Evolutionary conservation across 2,113 vertebrate species (phyloP).

Genomic region (Platysteira castanea): DNA sequence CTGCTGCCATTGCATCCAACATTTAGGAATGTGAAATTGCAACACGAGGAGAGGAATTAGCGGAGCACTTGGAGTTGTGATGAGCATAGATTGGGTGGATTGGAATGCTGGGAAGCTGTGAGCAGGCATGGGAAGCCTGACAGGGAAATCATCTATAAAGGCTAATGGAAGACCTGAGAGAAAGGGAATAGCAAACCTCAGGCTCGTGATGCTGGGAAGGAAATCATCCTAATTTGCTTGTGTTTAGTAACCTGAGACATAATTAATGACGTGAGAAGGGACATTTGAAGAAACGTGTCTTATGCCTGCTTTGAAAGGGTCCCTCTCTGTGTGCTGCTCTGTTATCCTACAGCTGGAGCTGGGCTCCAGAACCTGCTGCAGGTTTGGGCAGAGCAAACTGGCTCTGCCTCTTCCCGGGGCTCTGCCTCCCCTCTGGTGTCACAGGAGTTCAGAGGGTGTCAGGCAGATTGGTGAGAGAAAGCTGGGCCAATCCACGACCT

Average conservation of each 20-base stretch:
- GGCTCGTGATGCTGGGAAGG: not conserved
- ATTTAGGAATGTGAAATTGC: not conserved
- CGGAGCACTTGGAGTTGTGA: not conserved
- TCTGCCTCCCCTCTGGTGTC: not conserved
- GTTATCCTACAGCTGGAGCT: rapidly evolving
- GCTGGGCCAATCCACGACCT: not conserved
- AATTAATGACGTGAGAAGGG: not conserved
- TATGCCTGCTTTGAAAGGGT: not conserved
- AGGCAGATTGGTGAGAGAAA: not conserved
- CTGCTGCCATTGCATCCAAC: not conserved
- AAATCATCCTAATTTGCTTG: not conserved
- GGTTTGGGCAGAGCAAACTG: not conserved
- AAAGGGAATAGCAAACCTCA: not conserved
- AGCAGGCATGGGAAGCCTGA: not conserved
- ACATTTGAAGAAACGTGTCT: not conserved
- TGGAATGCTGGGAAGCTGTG: not conserved
- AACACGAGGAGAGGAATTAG: not conserved
- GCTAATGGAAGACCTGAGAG: not conserved
- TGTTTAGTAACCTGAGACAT: not conserved
- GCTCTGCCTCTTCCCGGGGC: rapidly evolving
- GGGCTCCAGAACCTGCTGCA: not conserved
- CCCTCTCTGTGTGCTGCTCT: rapidly evolving
- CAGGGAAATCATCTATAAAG: not conserved
- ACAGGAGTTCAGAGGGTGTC: not conserved
- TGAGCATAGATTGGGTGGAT: not conserved